Conservation (phyloP, 2,797 vertebrate species). For the Schizopygopsis pylzovi region DNA sequence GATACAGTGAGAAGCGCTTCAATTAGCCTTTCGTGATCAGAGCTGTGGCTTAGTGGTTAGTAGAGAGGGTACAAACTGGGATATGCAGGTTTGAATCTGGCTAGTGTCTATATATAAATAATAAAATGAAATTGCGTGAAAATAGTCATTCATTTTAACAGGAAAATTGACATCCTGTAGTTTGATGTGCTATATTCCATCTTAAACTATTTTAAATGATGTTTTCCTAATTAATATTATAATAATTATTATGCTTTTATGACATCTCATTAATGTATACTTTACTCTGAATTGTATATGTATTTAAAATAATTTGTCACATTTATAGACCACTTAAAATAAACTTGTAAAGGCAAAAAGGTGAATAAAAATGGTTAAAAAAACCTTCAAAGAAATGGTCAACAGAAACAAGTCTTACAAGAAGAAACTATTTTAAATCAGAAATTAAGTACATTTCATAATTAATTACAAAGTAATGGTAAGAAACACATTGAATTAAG, state of each 20-base stretch:
- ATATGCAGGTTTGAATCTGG: neutral
- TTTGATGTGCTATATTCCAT: neutral
- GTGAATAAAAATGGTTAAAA: neutral
- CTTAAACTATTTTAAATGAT: neutral
- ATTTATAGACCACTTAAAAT: neutral
- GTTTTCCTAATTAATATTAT: neutral
- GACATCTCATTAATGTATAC: neutral
- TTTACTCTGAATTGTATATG: neutral
- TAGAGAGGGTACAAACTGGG: neutral
- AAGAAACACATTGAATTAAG: neutral
- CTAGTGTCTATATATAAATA: neutral
- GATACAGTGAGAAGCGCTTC: neutral
- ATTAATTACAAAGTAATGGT: neutral
- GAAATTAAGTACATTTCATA: neutral
- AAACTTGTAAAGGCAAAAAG: neutral
- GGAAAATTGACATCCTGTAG: neutral
- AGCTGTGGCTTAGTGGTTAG: slow-evolving; percentile 1
- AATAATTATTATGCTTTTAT: neutral
- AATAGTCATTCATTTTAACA: neutral
- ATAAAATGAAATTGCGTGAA: neutral
- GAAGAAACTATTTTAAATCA: neutral
- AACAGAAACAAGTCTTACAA: neutral
- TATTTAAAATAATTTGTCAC: neutral
- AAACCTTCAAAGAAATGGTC: neutral
- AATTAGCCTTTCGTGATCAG: neutral